phyloP scores from a whole-genome alignment of 1,140 invertebrate species.

The Philotrypesis tridentata region DNA sequence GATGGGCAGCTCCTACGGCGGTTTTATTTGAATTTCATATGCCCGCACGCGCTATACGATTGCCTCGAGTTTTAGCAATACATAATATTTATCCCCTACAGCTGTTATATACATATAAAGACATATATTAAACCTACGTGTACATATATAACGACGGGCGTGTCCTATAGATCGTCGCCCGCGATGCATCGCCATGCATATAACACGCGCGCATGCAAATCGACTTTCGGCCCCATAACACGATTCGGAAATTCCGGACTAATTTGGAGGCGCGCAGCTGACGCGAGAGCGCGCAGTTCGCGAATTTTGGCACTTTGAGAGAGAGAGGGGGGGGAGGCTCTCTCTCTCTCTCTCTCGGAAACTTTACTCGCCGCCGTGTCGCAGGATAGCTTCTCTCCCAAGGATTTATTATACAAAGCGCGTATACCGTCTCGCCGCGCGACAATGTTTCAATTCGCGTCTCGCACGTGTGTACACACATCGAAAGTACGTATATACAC shows the following conservation, averaged over 20 bases:
- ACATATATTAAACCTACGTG: too few species aligned
- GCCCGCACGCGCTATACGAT: neutral
- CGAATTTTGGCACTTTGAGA: neutral
- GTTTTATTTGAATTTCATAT: constrained; percentile 30
- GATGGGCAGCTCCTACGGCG: neutral
- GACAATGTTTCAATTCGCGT: neutral
- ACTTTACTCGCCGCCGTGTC: too few species aligned
- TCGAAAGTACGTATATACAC: too few species aligned
- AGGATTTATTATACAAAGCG: neutral
- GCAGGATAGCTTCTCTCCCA: neutral
- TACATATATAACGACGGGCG: too few species aligned
- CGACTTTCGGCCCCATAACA: neutral
- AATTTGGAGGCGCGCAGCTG: constrained; percentile 8
- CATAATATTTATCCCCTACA: too few species aligned
- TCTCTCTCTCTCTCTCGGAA: too few species aligned
- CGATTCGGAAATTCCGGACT: neutral
- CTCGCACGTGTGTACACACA: neutral
- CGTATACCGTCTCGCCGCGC: too few species aligned
- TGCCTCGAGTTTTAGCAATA: too few species aligned
- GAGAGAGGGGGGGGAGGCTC: too few species aligned
- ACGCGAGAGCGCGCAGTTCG: neutral
- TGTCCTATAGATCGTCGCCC: too few species aligned
- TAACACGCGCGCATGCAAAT: neutral
- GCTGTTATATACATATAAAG: too few species aligned
- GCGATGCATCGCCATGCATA: too few species aligned